A percentile compares a stretch with the other conserved stretches of the same genome.
Conservation (phyloP, 1,140 invertebrate genomes). For the Hydropsyche tenuis region DNA sequence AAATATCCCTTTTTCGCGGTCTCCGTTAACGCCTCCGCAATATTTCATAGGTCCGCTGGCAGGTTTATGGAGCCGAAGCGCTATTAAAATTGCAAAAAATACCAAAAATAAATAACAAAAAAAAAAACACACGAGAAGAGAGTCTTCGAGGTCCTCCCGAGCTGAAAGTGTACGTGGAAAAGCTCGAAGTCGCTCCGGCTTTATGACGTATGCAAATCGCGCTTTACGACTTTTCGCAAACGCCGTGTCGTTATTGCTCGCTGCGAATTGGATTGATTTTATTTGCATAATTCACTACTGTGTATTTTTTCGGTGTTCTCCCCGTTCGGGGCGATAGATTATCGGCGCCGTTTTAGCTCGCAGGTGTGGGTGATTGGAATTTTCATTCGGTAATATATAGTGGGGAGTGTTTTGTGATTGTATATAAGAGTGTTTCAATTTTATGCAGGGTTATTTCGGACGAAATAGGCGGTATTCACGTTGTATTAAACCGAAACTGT, state of each 20-base stretch:
- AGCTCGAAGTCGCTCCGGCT: not conserved
- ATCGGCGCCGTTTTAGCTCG: no score
- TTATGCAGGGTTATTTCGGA: no score
- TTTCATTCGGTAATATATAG: no score
- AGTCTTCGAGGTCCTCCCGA: no score
- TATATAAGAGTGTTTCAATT: no score
- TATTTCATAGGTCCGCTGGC: slow-evolving; percentile 21
- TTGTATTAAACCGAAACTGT: no score
- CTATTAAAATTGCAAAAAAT: slow-evolving; percentile 22
- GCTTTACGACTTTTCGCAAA: slow-evolving; percentile 22
- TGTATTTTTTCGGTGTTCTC: not conserved
- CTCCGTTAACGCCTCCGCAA: not conserved
- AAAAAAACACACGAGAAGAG: not conserved
- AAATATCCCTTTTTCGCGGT: slow-evolving; percentile 23
- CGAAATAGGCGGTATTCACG: no score
- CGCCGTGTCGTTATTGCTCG: slow-evolving; percentile 5
- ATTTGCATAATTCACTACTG: slow-evolving; percentile 7
- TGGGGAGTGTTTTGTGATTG: no score
- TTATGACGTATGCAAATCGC: slow-evolving; percentile 32
- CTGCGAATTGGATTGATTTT: slow-evolving; percentile 31
- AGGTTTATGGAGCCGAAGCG: slow-evolving; percentile 19
- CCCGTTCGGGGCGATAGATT: no score
- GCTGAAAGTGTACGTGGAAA: not conserved
- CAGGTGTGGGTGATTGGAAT: no score
- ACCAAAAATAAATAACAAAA: not conserved